A percentile compares a stretch with the other conserved stretches of the same genome.
Evolutionary conservation across 2,113 vertebrate species (phyloP).

Genomic region (Lutjanus erythropterus): DNA sequence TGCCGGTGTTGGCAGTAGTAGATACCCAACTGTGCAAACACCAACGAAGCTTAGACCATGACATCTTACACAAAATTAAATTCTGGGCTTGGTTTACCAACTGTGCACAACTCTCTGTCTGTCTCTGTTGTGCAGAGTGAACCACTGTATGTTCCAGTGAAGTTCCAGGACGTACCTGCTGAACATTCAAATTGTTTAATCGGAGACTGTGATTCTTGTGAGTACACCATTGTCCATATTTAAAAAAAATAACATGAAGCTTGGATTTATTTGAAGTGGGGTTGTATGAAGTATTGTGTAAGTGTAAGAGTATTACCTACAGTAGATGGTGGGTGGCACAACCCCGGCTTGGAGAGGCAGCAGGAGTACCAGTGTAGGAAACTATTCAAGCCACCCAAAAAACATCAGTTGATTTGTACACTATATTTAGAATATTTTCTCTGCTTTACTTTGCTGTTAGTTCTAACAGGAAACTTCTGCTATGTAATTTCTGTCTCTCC

Average conservation of each 20-base stretch:
- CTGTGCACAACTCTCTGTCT: not conserved
- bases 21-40: not conserved
- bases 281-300: no score
- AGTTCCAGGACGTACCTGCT: constrained; percentile 92
- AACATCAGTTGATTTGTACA: no score
- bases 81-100: not conserved
- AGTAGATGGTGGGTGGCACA: no score
- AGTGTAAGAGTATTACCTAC: no score
- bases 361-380: no score
- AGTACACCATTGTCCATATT: constrained; percentile 72
- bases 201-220: constrained; percentile 88
- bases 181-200: constrained; percentile 84
- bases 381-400: no score
- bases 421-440: no score
- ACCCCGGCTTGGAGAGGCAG: no score
- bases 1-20: not conserved
- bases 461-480: no score
- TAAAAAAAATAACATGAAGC: not conserved
- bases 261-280: not conserved
- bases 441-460: no score
- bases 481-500: no score
- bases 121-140: constrained; percentile 89
- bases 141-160: constrained; percentile 96
- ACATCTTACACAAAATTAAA: not conserved
- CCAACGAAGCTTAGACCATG: not conserved